Conservation (phyloP, 2,113 vertebrate species). For the Mastomys natalensis region DNA sequence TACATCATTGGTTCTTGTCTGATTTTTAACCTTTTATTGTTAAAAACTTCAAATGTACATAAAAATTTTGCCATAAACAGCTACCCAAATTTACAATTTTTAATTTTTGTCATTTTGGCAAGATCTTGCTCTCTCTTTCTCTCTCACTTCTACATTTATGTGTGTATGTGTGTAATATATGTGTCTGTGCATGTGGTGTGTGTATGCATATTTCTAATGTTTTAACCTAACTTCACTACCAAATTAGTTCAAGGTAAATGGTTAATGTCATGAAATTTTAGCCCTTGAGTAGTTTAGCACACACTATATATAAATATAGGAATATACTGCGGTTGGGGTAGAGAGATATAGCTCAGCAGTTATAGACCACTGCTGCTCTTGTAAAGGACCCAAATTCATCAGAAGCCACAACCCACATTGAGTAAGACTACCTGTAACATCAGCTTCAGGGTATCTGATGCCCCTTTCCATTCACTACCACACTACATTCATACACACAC, state of each 20-base stretch:
- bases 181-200: no score
- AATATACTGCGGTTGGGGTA: neutral
- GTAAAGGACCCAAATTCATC: neutral
- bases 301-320: neutral
- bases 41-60: neutral
- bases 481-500: no score
- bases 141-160: neutral
- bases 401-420: neutral
- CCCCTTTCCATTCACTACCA: neutral
- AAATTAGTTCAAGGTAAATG: slow-evolving; percentile 13
- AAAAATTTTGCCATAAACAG: neutral
- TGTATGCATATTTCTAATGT: neutral
- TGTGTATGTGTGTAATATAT: neutral
- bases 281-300: slow-evolving; percentile 8
- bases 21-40: neutral
- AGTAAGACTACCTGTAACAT: neutral
- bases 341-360: neutral
- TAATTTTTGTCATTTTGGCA: neutral
- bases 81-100: neutral
- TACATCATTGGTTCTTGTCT: neutral
- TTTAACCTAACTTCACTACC: neutral
- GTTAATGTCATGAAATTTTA: neutral
- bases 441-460: neutral
- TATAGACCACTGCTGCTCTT: neutral
- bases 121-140: neutral